Evolutionary conservation across 2,888 invertebrate genomes (phyloP).

Genomic region (Beris chalybata): DNA sequence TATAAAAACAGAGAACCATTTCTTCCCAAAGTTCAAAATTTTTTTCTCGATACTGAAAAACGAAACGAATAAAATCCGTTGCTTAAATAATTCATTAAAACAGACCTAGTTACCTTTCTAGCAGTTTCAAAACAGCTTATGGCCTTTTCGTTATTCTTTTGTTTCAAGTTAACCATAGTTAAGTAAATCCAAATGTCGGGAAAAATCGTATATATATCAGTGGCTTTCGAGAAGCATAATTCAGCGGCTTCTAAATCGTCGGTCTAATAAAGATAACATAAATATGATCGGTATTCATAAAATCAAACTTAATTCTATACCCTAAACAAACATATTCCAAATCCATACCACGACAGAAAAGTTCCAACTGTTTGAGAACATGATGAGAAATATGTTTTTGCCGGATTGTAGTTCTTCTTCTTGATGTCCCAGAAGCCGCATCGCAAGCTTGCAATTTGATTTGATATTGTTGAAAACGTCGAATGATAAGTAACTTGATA

Average conservation of each 20-base stretch:
- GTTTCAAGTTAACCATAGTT: conserved; percentile 29
- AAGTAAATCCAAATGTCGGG: conserved; percentile 31
- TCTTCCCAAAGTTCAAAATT: conserved; percentile 21
- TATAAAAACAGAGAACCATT: conserved; percentile 19
- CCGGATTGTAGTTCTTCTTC: conserved; percentile 21
- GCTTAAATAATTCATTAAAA: neutral
- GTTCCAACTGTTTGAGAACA: conserved; percentile 21
- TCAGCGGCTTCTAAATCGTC: conserved; percentile 27
- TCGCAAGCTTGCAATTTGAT: conserved; percentile 31
- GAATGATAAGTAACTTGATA: conserved; percentile 34
- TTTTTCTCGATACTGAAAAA: conserved; percentile 11
- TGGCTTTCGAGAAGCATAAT: conserved; percentile 30
- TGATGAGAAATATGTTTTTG: conserved; percentile 30
- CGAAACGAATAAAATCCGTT: neutral
- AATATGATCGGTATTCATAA: neutral
- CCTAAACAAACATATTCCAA: conserved; percentile 33
- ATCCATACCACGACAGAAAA: conserved; percentile 35
- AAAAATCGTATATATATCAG: conserved; percentile 12
- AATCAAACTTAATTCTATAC: conserved; percentile 7
- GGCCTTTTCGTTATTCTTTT: conserved; percentile 11
- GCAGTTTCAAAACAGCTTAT: conserved; percentile 22
- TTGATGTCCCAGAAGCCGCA: conserved; percentile 30
- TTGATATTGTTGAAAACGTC: neutral
- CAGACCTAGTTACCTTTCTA: conserved; percentile 18
- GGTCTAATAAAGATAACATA: neutral